Conservation (phyloP, 1,140 invertebrate species). For the Macrosteles quadrilineatus region DNA sequence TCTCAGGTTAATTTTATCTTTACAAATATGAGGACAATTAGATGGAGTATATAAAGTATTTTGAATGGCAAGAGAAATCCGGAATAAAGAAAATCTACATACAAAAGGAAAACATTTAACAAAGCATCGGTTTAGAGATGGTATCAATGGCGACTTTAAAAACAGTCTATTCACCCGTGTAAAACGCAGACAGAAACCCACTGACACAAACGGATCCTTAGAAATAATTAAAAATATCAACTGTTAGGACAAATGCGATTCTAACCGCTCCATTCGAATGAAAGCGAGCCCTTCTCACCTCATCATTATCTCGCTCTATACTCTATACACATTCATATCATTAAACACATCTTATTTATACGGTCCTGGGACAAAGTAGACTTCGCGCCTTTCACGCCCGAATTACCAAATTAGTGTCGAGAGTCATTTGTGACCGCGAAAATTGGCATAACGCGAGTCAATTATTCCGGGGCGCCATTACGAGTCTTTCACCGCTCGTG, state of each 20-base stretch:
- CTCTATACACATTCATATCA: constrained; percentile 15
- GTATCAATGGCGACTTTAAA: constrained; percentile 16
- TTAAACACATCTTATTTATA: constrained; percentile 21
- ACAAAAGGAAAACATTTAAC: constrained; percentile 20
- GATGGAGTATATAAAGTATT: neutral
- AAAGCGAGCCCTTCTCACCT: neutral
- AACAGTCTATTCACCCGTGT: neutral
- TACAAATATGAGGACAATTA: too few relatives aligned
- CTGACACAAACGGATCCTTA: constrained; percentile 5
- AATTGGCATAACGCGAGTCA: constrained; percentile 23
- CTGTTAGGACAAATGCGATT: constrained; percentile 1
- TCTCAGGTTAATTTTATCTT: too few relatives aligned
- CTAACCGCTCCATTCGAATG: neutral
- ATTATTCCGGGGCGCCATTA: constrained; percentile 28
- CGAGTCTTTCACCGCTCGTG: neutral
- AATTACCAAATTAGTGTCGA: constrained; percentile 29
- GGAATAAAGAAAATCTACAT: neutral
- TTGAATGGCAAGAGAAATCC: neutral
- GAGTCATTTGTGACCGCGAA: constrained; percentile 3
- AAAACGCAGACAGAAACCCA: constrained; percentile 1
- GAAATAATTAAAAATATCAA: constrained; percentile 25
- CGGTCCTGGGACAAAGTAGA: neutral
- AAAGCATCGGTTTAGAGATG: neutral
- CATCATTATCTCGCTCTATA: neutral
- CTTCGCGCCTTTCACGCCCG: constrained; percentile 13